These are phyloP conservation scores for Paragorgia papillata DNA, from an alignment of 92 coral and sea anemone genomes.

Conservation along the genomic window DNA sequence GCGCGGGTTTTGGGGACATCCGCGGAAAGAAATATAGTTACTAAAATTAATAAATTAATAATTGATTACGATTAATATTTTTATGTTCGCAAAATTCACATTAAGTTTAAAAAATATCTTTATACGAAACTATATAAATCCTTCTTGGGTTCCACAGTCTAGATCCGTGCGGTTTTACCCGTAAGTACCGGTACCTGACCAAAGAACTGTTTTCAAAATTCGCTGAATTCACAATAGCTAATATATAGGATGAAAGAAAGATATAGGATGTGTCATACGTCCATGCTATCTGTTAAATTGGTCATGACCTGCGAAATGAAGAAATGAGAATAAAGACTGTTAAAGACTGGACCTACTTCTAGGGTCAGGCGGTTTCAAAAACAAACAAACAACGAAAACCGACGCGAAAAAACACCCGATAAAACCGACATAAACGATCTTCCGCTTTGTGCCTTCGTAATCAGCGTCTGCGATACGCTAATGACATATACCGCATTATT, in stretches of 20 bases:
- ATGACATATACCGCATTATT: too few species aligned
- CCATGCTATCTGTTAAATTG: background rate
- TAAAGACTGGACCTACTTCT: background rate
- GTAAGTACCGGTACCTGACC: background rate
- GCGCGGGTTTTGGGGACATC: background rate
- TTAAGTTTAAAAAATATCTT: slow-evolving; percentile 16
- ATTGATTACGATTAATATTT: slow-evolving; percentile 2
- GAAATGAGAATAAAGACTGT: background rate
- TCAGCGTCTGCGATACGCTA: too few species aligned
- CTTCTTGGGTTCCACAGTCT: slow-evolving; percentile 14
- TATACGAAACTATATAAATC: background rate
- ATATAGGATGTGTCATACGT: background rate
- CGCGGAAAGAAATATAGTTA: background rate
- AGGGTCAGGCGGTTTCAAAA: too few species aligned
- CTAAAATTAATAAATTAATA: slow-evolving; percentile 37
- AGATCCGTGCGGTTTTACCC: background rate
- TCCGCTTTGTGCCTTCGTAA: too few species aligned
- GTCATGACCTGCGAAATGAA: background rate
- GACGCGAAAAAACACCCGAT: too few species aligned
- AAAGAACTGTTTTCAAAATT: background rate
- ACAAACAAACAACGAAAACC: too few species aligned
- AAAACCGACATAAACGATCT: too few species aligned
- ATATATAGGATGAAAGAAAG: too few species aligned
- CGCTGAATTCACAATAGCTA: background rate
- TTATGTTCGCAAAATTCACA: slow-evolving; percentile 8